Conservation (phyloP, 2,797 vertebrate genomes). For the Alosa sapidissima region DNA sequence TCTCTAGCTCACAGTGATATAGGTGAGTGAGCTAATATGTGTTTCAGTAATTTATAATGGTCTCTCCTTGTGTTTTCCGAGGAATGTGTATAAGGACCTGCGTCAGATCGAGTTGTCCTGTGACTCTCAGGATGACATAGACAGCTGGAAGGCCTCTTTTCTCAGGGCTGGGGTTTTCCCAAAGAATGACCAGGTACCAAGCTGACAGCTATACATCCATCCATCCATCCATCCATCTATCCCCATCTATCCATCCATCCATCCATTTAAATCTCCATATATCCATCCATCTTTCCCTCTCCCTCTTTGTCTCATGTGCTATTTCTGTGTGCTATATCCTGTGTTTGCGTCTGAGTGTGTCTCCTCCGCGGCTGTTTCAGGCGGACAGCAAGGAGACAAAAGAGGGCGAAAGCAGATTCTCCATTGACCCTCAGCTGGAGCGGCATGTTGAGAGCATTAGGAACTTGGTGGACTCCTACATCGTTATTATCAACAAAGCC, state of each 20-base stretch:
- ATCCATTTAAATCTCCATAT: too few species aligned
- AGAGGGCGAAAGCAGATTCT: conserved; percentile 82
- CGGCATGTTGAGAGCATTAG: conserved; percentile 95
- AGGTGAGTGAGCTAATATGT: too few species aligned
- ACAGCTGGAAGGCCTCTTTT: conserved; percentile 98
- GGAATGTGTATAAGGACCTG: conserved; percentile 95
- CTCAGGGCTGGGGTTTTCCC: conserved; percentile 94
- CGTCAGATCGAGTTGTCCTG: conserved; percentile 95
- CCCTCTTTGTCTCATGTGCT: neutral
- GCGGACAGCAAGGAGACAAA: conserved; percentile 77
- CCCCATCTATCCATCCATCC: too few species aligned
- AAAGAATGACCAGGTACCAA: conserved; percentile 88
- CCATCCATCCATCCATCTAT: neutral
- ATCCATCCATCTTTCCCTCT: too few species aligned
- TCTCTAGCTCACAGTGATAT: too few species aligned
- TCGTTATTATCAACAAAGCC: conserved; percentile 91
- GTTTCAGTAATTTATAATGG: too few species aligned
- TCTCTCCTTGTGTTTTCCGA: conserved; percentile 56
- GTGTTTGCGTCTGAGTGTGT: too few species aligned
- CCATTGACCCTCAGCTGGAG: conserved; percentile 96
- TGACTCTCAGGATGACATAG: conserved; percentile 93
- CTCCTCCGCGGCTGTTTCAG: conserved; percentile 49
- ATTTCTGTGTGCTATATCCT: too few species aligned
- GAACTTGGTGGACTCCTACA: conserved; percentile 95
- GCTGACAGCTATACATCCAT: too few species aligned